Conservation (phyloP, 2,797 vertebrate species). For the Botia kubotai region DNA sequence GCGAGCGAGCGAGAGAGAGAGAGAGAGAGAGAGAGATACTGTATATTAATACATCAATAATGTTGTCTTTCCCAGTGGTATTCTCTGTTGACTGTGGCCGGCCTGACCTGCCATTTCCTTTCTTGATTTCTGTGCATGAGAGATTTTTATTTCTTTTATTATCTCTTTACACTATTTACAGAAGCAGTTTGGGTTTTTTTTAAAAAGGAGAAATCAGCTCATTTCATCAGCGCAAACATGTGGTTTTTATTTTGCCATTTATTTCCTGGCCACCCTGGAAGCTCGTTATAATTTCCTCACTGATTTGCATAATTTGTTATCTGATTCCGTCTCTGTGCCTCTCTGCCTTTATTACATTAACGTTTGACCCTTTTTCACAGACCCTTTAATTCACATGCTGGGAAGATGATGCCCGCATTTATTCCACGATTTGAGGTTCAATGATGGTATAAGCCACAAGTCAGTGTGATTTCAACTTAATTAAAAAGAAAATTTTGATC, state of each 20-base stretch:
- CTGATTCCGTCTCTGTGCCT: background rate
- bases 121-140: background rate
- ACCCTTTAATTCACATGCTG: background rate
- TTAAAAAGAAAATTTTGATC: background rate
- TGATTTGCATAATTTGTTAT: slow-evolving; percentile 5
- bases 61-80: slow-evolving; percentile 45
- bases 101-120: slow-evolving; percentile 15
- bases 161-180: background rate
- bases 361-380: background rate
- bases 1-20: background rate
- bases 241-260: background rate
- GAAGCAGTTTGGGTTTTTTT: background rate
- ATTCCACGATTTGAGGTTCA: background rate
- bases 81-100: slow-evolving; percentile 24
- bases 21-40: background rate
- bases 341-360: slow-evolving; percentile 6
- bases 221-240: slow-evolving; percentile 9
- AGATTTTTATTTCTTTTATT: background rate
- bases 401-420: background rate
- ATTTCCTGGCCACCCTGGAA: background rate
- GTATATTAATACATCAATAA: slow-evolving; percentile 24
- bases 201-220: background rate
- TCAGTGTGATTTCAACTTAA: background rate
- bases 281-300: slow-evolving; percentile 7
- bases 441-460: background rate